Evolutionary conservation across 1,140 invertebrate species (phyloP), one percentile per base, ranked within the genome.

Genomic region (Drosophila carrolli): DNA sequence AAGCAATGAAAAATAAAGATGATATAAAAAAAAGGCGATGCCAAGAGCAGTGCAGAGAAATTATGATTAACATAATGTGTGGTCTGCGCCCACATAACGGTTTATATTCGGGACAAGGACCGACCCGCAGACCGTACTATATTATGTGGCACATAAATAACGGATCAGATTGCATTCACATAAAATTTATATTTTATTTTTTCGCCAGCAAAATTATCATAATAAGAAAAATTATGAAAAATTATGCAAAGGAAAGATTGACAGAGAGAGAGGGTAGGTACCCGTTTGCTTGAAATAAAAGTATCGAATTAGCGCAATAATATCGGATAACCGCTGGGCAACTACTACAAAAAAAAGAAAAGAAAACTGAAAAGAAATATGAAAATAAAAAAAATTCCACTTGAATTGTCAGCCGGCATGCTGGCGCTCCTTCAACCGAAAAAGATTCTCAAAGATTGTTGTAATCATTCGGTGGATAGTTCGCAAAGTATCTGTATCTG

Each of bases 251-350:
- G 75, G 35, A 44, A 60, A 38, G 41, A 38, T 14, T 4, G 3
- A n/a, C n/a, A 58, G 29, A 35, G 57, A 50, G 37, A 72, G 37
- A 72, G 47, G 62, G 51, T 41, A 70, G 38, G 32, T 78, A 60
- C 70, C 62, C 63, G 66, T 48, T 81, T 67, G 55, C 70, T 74
- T 53, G 77, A 90, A 78, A 78, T 85, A 76, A 91, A 91, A 91
- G 88, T 91, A 91, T 91, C 88, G 88, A 91, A 91, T 91, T 91
- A 91, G 83, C 88, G 83, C 78, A 88, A 91, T 91, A 91, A 88
- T 91, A 91, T 91, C 88, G 61, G 60, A 91, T 91, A 76, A 79
- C 84, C 74, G 74, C 47, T 53, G 32, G 32, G 19, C 72, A 53
- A 55, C 72, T 51, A 75, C 72, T 75, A 65, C 73, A 32, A 48